Conservation (phyloP, 1,140 invertebrate genomes). For the Pogonomyrmex californicus region DNA sequence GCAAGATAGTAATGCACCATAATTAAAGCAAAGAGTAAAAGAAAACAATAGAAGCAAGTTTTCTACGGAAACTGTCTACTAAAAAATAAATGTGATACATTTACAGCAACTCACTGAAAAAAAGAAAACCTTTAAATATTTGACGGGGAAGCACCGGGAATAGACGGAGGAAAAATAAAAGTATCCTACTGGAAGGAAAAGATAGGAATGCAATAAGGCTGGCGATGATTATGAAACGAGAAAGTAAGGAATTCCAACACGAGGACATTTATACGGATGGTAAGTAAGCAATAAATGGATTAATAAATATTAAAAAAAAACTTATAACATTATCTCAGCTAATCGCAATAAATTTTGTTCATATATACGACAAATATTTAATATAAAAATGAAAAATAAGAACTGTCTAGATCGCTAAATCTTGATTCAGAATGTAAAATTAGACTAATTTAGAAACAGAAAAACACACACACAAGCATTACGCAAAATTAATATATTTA, state of each 20-base stretch:
- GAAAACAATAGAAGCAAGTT: constrained; percentile 16
- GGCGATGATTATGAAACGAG: constrained; percentile 10
- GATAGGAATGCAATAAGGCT: constrained; percentile 3
- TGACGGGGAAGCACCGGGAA: constrained; percentile 32
- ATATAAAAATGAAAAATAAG: background rate
- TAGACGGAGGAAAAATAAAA: constrained; percentile 43
- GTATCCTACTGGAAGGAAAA: background rate
- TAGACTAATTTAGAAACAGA: background rate
- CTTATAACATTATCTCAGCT: background rate
- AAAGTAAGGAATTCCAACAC: background rate
- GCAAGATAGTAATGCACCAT: background rate
- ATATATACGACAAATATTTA: constrained; percentile 12
- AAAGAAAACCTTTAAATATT: constrained; percentile 60
- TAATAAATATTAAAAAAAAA: constrained; percentile 11
- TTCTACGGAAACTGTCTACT: constrained; percentile 14
- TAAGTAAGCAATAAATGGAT: background rate
- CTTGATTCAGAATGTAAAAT: background rate
- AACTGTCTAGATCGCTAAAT: background rate
- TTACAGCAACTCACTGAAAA: constrained; percentile 59
- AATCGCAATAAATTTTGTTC: background rate
- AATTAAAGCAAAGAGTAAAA: constrained; percentile 19
- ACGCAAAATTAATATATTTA: background rate
- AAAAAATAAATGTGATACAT: constrained; percentile 55
- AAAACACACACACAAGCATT: background rate
- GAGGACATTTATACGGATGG: background rate